Evolutionary conservation across 2,888 invertebrate genomes (phyloP).

Genomic region (Standfussiana lucernea): DNA sequence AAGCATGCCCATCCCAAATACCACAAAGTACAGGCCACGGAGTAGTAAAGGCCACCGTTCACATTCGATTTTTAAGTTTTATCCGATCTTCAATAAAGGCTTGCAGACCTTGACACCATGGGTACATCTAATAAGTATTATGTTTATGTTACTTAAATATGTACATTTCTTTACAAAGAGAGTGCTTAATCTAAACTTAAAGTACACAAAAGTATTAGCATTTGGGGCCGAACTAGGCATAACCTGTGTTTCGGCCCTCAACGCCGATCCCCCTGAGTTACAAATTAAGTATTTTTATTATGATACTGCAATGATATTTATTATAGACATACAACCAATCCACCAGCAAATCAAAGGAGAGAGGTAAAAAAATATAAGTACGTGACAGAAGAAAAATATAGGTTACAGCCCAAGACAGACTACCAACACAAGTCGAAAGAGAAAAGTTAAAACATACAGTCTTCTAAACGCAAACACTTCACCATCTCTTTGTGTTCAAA

Average conservation of each 20-base stretch:
- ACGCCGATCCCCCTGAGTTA: no score
- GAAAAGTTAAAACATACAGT: background rate
- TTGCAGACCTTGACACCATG: background rate
- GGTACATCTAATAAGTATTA: no score
- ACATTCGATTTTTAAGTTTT: background rate
- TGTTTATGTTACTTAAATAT: no score
- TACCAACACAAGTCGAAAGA: background rate
- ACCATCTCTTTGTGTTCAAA: background rate
- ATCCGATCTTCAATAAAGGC: background rate
- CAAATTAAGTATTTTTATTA: no score
- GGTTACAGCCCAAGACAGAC: no score
- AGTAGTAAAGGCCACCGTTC: constrained; percentile 17
- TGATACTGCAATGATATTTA: background rate
- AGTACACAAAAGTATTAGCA: no score
- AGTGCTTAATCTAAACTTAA: no score
- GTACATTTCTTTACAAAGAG: no score
- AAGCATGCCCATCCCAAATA: constrained; percentile 22
- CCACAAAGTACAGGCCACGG: constrained; percentile 16
- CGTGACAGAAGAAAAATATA: background rate
- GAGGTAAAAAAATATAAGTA: no score
- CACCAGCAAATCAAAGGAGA: no score
- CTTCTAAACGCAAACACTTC: background rate
- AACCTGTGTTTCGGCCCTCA: no score
- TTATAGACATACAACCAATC: background rate
- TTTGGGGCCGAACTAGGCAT: no score